phyloP scores from a whole-genome alignment of 2,113 vertebrate species.

The Tenrec ecaudatus region DNA sequence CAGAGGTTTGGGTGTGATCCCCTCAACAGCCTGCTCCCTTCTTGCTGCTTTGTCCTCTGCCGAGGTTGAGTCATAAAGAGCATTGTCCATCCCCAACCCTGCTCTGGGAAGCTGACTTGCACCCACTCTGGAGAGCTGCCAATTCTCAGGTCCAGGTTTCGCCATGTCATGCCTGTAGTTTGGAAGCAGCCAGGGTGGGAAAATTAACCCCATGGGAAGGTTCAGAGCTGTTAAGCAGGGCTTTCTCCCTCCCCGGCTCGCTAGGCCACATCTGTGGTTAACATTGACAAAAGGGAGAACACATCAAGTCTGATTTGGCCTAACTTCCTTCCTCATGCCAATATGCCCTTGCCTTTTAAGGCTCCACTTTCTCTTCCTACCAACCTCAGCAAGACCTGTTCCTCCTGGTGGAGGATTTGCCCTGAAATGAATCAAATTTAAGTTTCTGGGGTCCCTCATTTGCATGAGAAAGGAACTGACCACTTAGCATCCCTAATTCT shows the following conservation, averaged over 20 bases:
- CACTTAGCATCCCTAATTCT: background rate
- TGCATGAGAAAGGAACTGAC: background rate
- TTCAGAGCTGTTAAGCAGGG: background rate
- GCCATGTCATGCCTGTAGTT: background rate
- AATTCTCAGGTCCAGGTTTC: background rate
- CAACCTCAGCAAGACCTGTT: background rate
- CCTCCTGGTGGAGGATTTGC: background rate
- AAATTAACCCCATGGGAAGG: background rate
- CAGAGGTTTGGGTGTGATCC: background rate
- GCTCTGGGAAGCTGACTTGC: background rate
- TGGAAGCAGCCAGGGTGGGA: background rate
- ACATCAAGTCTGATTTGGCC: background rate
- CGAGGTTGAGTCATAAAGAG: background rate
- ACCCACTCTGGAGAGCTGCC: background rate
- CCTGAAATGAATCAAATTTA: background rate
- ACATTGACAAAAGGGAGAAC: background rate
- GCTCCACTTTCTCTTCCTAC: background rate
- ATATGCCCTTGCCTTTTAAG: background rate
- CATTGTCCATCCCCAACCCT: background rate
- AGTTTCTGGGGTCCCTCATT: background rate
- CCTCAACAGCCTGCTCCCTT: background rate
- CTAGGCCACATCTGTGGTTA: accelerated
- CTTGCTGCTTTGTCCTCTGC: accelerated
- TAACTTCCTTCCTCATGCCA: background rate
- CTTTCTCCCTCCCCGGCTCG: background rate